Evolutionary conservation across 1,140 invertebrate genomes (phyloP).

Genomic region (Hestina assimilis): DNA sequence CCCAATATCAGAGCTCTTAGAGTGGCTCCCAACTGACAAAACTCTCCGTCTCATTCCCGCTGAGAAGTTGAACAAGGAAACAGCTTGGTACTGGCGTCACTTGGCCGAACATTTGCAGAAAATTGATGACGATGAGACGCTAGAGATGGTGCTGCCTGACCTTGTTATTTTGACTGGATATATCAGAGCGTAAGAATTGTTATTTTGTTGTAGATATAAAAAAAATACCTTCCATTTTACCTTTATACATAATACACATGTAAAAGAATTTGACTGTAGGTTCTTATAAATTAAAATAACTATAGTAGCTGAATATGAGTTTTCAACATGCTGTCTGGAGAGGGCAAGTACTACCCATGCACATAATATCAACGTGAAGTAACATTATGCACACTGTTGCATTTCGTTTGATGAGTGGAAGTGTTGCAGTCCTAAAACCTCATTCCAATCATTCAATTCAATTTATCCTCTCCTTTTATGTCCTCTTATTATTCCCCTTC

Average conservation of each 20-base stretch:
- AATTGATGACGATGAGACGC: conserved; percentile 69
- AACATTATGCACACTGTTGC: too few relatives aligned
- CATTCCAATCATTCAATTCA: too few relatives aligned
- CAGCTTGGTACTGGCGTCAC: conserved; percentile 76
- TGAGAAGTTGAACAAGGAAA: conserved; percentile 73
- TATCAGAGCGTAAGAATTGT: conserved; percentile 64
- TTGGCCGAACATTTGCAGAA: conserved; percentile 70
- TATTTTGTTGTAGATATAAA: conserved; percentile 4
- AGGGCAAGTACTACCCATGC: too few relatives aligned
- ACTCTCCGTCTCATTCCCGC: conserved; percentile 63
- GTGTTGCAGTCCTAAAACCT: too few relatives aligned
- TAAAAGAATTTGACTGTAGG: conserved; percentile 1
- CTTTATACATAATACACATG: neutral
- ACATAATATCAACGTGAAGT: too few relatives aligned
- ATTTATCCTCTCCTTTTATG: too few relatives aligned
- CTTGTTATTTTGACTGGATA: conserved; percentile 71
- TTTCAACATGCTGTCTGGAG: too few relatives aligned
- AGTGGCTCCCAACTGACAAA: conserved; percentile 73
- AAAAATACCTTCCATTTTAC: neutral
- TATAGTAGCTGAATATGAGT: too few relatives aligned
- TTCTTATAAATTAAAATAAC: too few relatives aligned
- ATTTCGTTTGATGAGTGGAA: too few relatives aligned
- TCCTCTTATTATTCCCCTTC: too few relatives aligned
- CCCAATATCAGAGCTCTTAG: conserved; percentile 66
- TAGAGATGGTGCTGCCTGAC: conserved; percentile 69